These are phyloP conservation scores for Chrysogorgia sp. DNA, from an alignment of 92 coral and sea anemone genomes.

Conservation along the genomic window DNA sequence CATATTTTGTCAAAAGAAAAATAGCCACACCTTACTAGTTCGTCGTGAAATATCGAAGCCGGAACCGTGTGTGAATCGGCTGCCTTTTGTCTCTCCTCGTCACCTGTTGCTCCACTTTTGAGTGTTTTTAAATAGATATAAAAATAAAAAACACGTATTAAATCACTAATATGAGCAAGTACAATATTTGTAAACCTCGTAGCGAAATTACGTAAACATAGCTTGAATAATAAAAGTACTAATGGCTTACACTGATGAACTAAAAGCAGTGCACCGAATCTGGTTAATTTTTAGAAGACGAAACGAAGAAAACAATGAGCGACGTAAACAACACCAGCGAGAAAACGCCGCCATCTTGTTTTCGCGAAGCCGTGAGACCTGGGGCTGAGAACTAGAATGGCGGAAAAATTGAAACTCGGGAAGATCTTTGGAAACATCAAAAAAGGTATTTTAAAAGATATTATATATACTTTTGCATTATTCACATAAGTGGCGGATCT, in stretches of 20 bases:
- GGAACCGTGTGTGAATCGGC: constrained; percentile 82
- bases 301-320: constrained; percentile 16
- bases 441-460: no score
- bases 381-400: constrained; percentile 18
- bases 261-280: neutral
- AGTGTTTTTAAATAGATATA: neutral
- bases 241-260: constrained; percentile 6
- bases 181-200: no score
- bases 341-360: constrained; percentile 43
- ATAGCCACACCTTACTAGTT: constrained; percentile 77
- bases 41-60: constrained; percentile 81
- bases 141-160: neutral
- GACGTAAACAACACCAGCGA: constrained; percentile 20
- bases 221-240: neutral
- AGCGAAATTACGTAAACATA: neutral
- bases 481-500: no score
- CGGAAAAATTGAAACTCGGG: neutral
- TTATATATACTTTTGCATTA: no score
- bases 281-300: constrained; percentile 15
- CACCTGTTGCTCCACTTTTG: constrained; percentile 34
- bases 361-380: neutral
- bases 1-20: neutral
- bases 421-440: no score
- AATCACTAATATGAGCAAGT: no score
- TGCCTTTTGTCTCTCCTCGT: constrained; percentile 68